These are phyloP conservation scores for Pristionchus mayeri DNA, from an alignment of 2,888 invertebrate species.

Conservation along the genomic window DNA sequence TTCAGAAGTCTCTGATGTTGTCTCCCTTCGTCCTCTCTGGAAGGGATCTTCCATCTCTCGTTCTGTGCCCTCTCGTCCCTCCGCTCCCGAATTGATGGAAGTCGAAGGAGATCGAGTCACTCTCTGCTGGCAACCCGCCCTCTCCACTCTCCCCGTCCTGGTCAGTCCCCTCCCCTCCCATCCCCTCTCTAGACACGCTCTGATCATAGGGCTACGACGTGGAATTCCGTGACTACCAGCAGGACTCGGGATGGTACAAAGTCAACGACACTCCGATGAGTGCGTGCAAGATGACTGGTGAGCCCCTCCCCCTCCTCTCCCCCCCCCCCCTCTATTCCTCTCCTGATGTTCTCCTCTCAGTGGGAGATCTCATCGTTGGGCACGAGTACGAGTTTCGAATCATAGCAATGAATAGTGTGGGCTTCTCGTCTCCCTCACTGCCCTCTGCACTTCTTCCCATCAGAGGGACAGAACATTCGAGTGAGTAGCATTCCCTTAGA, in stretches of 20 bases:
- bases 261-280: constrained; percentile 74
- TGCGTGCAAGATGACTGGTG: constrained; percentile 75
- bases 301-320: too few species aligned
- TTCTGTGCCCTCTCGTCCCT: constrained; percentile 67
- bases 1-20: constrained; percentile 70
- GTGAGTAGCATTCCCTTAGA: background rate
- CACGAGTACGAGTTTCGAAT: constrained; percentile 76
- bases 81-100: constrained; percentile 74
- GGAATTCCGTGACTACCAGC: constrained; percentile 75
- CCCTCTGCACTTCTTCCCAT: constrained; percentile 70
- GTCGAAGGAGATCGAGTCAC: constrained; percentile 71
- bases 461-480: background rate
- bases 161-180: constrained; percentile 53
- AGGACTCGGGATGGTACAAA: constrained; percentile 74
- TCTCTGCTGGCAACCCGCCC: constrained; percentile 75
- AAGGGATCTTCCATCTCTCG: constrained; percentile 42
- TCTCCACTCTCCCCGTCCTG: constrained; percentile 73
- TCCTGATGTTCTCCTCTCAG: constrained; percentile 56
- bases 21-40: constrained; percentile 68
- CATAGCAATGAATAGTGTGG: constrained; percentile 74
- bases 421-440: constrained; percentile 73
- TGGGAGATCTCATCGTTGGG: constrained; percentile 72
- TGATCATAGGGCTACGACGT: constrained; percentile 74
- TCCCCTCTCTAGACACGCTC: background rate
- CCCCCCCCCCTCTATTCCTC: background rate